Evolutionary conservation across 37 sponge, comb jelly and placozoan species (phyloP), one percentile per base, ranked within the genome.

Genomic region (Haliclona indistincta): DNA sequence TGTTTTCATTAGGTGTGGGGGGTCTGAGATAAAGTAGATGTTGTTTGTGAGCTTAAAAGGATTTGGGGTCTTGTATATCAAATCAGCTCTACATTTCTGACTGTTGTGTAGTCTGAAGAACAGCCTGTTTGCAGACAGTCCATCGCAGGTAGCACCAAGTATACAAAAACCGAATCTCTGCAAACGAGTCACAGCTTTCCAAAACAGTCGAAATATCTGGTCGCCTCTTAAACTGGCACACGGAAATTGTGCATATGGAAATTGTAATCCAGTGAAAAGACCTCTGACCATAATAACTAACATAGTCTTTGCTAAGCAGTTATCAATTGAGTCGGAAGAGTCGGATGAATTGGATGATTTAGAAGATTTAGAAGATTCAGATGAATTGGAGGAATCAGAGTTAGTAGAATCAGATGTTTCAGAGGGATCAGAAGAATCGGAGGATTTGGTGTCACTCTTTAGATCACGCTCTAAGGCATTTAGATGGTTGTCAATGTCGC

Each of bases 231-330:
- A 20, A n/a, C n/a, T 58, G 6, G 26, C 6, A 58, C 60, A n/a
- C 26, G 60, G 60, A n/a, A 58, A 73, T 17, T 81, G 71, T 38
- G 82, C 68, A n/a, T 81, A 71, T 26, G 60, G 60, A 58, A 58
- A 58, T 26, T 58, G 23, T 6, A 58, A 26, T 20, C n/a, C 26
- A n/a, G 60, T 25, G n/a, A 58, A 42, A 4, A 70, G 70, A 4
- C 70, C 70, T 42, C 51, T 70, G 51, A 70, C 70, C 70, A 70
- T 70, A 42, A 70, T 43, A 3, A 28, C 23, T 49, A 70, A 43
- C 70, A 70, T 43, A 4, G 70, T 37, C 10, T 44, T 70, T 15
- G 70, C 70, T 29, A 70, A 38, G 8, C 17, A 20, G 13, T 17
- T 11, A 6, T 65, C 42, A 65, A 20, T 4, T 36, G 67, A 28